Evolutionary conservation across 2,797 vertebrate species (phyloP), one percentile per base, ranked within the genome.

Genomic region (Darevskia nairensis): DNA sequence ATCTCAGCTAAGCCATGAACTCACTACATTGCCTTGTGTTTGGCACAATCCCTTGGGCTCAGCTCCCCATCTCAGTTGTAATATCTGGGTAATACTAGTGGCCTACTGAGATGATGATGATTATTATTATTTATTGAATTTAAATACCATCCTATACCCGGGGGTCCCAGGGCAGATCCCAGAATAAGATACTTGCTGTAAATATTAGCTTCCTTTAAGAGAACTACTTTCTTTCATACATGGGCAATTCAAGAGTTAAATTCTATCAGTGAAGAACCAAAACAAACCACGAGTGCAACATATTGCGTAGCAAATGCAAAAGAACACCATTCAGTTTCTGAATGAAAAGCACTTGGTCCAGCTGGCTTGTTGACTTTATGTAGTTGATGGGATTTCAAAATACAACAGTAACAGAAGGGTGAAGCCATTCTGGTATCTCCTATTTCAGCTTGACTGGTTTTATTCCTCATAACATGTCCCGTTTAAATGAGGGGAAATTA

Each of bases 181-280:
- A 15, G 50, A 15, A 4, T 89, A 81, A 46, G 74, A 25, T 46
- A 59, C 8, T 0, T 64, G 5, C 76, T 29, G 0, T 88, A 41
- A 80, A 50, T 39, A 71, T 27, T 72, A 35, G 41, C 0, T 74
- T 35, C 6, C 66, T 85, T 41, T 84, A 68, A 41, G n/a, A 83
- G 68, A 0, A 75, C 7, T 83, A 21, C 85, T 6, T 0, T 29
- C 82, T 82, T 8, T 50, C 50, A 59, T 27, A 1, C 13, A 72
- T 78, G 15, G 39, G 2, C 1, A 3, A 11, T 68, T 89, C 64
- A 55, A 88, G 85, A n/a, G 17, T 23, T 35, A 46, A 76, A 85
- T 86, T 17, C 23, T 74, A 23, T n/a, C 77, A 32, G 35, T 74
- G 72, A 71, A 64, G 80, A 86, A 88, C 4, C 88, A 13, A 85